These are phyloP conservation scores for Belonocnema kinseyi DNA, from an alignment of 1,140 invertebrate species.

Conservation along the genomic window DNA sequence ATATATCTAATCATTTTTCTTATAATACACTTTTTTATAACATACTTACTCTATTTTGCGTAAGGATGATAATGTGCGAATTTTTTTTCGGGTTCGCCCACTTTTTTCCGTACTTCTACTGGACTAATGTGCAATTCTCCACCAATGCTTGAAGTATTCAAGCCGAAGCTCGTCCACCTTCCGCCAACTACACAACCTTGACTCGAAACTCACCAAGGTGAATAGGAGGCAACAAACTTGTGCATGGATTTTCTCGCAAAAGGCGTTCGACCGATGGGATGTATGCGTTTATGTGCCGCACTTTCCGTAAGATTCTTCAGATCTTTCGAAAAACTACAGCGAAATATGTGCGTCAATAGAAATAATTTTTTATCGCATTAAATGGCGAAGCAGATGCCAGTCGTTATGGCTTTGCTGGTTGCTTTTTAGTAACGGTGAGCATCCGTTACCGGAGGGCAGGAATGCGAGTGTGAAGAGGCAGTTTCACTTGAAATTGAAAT, in stretches of 20 bases:
- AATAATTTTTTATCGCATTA: background rate
- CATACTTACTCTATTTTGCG: too few species aligned
- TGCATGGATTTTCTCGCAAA: constrained; percentile 20
- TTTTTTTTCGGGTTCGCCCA: background rate
- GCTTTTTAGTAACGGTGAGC: constrained; percentile 8
- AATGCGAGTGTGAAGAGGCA: constrained; percentile 11
- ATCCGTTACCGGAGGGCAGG: constrained; percentile 21
- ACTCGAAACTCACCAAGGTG: constrained; percentile 43
- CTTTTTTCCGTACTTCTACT: background rate
- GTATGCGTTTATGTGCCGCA: background rate
- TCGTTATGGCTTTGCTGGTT: constrained; percentile 19
- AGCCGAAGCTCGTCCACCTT: constrained; percentile 44
- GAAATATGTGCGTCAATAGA: background rate
- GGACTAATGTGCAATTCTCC: background rate
- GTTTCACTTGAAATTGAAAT: constrained; percentile 24
- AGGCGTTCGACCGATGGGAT: background rate
- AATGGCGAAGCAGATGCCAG: background rate
- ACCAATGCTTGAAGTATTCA: constrained; percentile 36
- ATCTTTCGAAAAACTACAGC: constrained; percentile 14
- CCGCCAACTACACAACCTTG: constrained; percentile 47
- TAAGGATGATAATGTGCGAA: background rate
- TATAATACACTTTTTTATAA: too few species aligned
- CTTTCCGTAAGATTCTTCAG: constrained; percentile 1
- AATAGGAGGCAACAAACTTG: constrained; percentile 46
- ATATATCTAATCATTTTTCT: too few species aligned